Evolutionary conservation across 2,113 vertebrate species (phyloP).

Genomic region (Nesoenas mayeri): DNA sequence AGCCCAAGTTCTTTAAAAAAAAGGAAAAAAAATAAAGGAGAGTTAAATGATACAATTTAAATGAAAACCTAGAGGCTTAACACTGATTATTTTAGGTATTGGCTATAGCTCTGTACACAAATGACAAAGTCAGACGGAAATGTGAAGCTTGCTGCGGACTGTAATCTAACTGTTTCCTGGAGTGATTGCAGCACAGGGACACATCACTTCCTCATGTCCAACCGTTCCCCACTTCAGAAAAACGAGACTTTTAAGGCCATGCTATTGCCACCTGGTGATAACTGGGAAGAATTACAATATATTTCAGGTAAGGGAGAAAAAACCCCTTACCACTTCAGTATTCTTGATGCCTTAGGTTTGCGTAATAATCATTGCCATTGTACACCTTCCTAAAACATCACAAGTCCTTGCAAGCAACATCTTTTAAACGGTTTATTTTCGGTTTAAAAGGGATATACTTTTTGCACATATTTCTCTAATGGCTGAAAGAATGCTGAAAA

Average conservation of each 20-base stretch:
- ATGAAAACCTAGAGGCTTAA: background rate
- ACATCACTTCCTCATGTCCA: constrained; percentile 54
- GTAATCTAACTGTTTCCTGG: constrained; percentile 35
- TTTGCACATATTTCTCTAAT: background rate
- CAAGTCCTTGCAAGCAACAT: background rate
- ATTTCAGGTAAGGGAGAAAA: background rate
- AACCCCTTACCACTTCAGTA: background rate
- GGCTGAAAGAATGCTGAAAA: background rate
- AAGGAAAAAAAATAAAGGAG: background rate
- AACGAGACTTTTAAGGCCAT: background rate
- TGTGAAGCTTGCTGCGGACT: background rate
- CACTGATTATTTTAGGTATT: background rate
- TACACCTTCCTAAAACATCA: background rate
- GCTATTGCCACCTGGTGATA: constrained; percentile 50
- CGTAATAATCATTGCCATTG: background rate
- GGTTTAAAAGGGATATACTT: background rate
- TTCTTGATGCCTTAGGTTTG: background rate
- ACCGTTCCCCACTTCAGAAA: background rate
- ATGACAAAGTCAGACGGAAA: background rate
- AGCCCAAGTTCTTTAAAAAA: background rate
- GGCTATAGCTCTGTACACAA: background rate
- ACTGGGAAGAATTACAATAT: constrained; percentile 13
- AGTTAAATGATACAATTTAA: background rate
- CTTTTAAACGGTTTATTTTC: background rate
- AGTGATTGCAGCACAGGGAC: background rate